Evolutionary conservation across 2,113 vertebrate genomes (phyloP), one percentile per base, ranked within the genome.

Genomic region (Pandion haliaetus): DNA sequence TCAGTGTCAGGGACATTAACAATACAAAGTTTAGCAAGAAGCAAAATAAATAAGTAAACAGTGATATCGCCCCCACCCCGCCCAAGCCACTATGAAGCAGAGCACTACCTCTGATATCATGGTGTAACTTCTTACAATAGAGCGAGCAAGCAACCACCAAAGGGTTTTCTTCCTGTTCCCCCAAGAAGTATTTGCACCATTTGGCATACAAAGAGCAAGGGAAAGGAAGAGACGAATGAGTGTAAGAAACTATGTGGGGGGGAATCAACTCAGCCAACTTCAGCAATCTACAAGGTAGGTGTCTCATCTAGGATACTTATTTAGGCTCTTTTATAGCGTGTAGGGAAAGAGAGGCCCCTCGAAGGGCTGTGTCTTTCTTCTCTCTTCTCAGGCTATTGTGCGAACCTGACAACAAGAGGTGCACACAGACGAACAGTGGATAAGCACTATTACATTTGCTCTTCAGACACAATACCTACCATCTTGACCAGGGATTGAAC

Each of bases 1-100:
- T 77, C 70, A 86, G 88, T 88, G 95, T 97, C 40, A 42, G 78
- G 91, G 88, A 71, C 89, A 95, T 91, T 88, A 94, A 90, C 57
- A 94, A 96, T 70, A 93, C n/a, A 70, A 50, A 71, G n/a, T 87
- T 86, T 93, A 84, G 76, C 70, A 86, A 96, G 80, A 80, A 93
- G 52, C 76, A 94, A 97, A 97, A 97, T 95, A 93, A 97, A 91
- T 96, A 94, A 96, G 52, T 96, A 95, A 97, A 95, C 52, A 95
- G 80, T 62, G 50, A 88, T 73, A 84, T 88, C 0, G 0, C 57
- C 82, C 78, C 50, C 85, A 84, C 49, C 38, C 83, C 24, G 8
- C 87, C 66, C 92, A 90, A 95, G 76, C 62, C 34, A 57, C 88
- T 87, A 58, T 34, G 93, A 88, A 87, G 89, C 47, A 92, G 66